Conservation (phyloP, 1,140 invertebrate genomes). For the Bombus confusus region DNA sequence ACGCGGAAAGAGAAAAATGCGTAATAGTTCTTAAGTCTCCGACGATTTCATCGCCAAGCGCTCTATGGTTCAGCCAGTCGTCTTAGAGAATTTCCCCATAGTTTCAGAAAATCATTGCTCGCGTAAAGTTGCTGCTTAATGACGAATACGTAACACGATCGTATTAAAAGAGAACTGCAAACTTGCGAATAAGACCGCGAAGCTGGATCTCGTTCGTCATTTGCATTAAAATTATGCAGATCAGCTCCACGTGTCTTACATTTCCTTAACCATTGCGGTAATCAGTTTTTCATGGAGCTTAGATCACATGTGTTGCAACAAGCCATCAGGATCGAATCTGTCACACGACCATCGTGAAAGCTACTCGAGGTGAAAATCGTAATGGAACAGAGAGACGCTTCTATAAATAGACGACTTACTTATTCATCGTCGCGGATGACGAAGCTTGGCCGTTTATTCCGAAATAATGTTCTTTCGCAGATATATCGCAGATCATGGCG, state of each 20-base stretch:
- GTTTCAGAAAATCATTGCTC: no score
- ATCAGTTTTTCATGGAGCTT: slow-evolving; percentile 15
- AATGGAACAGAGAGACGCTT: background rate
- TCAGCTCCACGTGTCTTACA: background rate
- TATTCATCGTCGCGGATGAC: background rate
- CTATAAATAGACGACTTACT: background rate
- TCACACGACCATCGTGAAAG: slow-evolving; percentile 34
- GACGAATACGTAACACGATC: background rate
- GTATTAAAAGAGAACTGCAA: background rate
- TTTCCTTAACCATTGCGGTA: background rate
- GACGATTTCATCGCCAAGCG: background rate
- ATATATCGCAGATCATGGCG: slow-evolving; percentile 84
- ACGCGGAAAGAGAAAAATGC: background rate
- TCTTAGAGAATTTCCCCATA: background rate
- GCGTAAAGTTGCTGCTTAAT: background rate
- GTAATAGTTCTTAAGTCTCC: background rate
- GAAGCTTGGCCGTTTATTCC: background rate
- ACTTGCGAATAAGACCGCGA: background rate
- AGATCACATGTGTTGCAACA: slow-evolving; percentile 16
- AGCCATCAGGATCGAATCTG: slow-evolving; percentile 1
- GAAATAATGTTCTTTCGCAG: slow-evolving; percentile 64
- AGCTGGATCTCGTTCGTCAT: no score
- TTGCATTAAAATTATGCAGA: background rate
- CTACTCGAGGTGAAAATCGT: background rate
- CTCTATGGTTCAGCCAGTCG: background rate